Base-by-base conservation (phyloP, 2,113 vertebrate genomes). In the Synchiropus splendidus region DNA sequence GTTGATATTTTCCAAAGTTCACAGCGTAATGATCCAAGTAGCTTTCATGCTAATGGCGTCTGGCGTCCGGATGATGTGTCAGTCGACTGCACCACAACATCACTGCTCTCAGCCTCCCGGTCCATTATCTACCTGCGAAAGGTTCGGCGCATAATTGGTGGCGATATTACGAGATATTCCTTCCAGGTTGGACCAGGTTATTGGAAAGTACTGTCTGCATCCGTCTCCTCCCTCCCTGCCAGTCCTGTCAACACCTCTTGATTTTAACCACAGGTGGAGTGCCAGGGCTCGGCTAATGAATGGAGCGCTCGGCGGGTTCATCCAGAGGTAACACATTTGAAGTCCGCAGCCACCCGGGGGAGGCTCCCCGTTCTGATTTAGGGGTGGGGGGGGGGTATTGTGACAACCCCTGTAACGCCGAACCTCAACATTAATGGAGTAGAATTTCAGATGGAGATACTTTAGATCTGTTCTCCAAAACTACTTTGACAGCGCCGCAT, bases 251-350 rank as follows among this genome's bases (percentile, higher is more conserved):
- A 66, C 73, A 64, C 57, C 48, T 75, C 64, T 70, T 61, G 54
- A 74, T 77, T 77, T 72, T 39, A 75, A 73, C 65, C 54, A 62
- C 75, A 75, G 76, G 74, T 82, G 73, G 41, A 50, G 14, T 27
- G 64, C 52, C 12, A 60, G 44, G 42, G 54, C 73, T 67, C 54
- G 42, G 69, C 51, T 59, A 75, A 75, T 72, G 48, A 74, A 57
- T 5, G 39, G 18, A 21, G 51, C 65, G 68, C 64, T 57, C 52
- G 11, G 39, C 2, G 75, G 47, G 78, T 83, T 83, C 78, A 79
- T 70, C 70, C 70, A 78, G 57, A 80, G 80, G 75, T 83, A 79
- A 76, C 64, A 49, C 68, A 52, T 70, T 60, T 71, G 70, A 78
- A 77, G 71, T 60, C 54, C 61, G 66, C 56, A 70, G 56, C 36